Conservation (phyloP, 2,113 vertebrate species). For the Etheostoma cragini region DNA sequence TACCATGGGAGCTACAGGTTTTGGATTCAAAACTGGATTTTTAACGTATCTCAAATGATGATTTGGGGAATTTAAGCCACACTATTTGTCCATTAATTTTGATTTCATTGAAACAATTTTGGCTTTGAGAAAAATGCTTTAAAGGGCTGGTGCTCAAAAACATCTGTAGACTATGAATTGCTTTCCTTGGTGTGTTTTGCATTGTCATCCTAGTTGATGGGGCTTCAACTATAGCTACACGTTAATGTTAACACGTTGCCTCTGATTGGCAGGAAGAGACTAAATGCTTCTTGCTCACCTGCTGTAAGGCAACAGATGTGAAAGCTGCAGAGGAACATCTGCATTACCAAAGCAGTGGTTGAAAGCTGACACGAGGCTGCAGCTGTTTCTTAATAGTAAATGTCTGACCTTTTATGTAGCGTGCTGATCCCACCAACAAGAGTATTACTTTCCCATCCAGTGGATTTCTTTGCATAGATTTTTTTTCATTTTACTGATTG, state of each 20-base stretch:
- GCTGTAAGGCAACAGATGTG: not conserved
- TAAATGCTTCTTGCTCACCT: not conserved
- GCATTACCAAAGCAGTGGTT: not conserved
- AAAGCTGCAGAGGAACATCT: not conserved
- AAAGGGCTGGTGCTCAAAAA: not conserved
- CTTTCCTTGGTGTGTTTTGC: not conserved
- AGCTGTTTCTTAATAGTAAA: slow-evolving; percentile 33
- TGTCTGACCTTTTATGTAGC: slow-evolving; percentile 2
- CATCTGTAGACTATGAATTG: not conserved
- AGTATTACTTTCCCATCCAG: not conserved
- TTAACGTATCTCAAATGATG: not conserved
- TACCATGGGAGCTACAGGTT: not conserved
- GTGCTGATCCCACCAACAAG: not conserved
- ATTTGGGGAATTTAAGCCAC: not conserved
- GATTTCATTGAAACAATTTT: too few species aligned
- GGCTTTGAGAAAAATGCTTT: not conserved
- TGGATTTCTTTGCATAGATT: slow-evolving; percentile 2
- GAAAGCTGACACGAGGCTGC: not conserved
- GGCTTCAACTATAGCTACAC: not conserved
- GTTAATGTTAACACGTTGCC: not conserved
- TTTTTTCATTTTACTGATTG: slow-evolving; percentile 14
- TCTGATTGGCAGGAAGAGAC: not conserved
- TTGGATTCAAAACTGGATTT: not conserved
- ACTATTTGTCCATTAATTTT: not conserved
- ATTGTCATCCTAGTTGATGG: too few species aligned